Evolutionary conservation across 2,797 vertebrate genomes (phyloP).

Genomic region (Lemur catta): DNA sequence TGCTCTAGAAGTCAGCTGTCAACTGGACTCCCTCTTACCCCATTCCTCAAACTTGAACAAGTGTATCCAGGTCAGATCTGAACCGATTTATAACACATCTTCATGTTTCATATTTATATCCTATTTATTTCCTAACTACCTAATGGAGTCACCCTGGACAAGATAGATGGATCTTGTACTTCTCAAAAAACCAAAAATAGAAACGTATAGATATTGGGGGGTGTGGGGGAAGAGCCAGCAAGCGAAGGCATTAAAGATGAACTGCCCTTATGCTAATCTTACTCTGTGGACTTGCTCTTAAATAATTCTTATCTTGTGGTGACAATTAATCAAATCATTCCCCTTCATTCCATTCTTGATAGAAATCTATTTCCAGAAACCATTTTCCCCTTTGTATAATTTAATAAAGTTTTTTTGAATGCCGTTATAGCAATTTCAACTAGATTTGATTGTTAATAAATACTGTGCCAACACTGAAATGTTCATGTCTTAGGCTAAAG

Average conservation of each 20-base stretch:
- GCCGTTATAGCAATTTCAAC: background rate
- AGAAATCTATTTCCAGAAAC: slow-evolving; percentile 70
- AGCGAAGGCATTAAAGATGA: background rate
- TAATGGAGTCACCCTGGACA: background rate
- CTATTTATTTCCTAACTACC: background rate
- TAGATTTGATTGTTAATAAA: background rate
- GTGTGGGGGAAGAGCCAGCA: fast-evolving
- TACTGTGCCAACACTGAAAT: background rate
- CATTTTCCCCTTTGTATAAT: slow-evolving; percentile 64
- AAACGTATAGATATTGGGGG: background rate
- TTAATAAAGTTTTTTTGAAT: slow-evolving; percentile 42
- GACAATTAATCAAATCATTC: slow-evolving; percentile 48
- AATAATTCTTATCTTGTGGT: slow-evolving; percentile 43
- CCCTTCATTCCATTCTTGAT: background rate
- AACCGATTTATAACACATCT: background rate
- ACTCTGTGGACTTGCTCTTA: background rate
- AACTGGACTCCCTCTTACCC: background rate
- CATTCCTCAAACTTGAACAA: background rate
- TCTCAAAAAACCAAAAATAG: background rate
- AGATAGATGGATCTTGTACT: background rate
- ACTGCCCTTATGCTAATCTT: background rate
- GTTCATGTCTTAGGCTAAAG: background rate
- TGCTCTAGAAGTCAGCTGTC: background rate
- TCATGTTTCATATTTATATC: background rate
- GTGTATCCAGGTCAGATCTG: background rate